Percentiles rank a stretch among this genome's conserved stretches.
Evolutionary conservation across 2,888 invertebrate species (phyloP).

Genomic region (Drosophila cyrtoloma): DNA sequence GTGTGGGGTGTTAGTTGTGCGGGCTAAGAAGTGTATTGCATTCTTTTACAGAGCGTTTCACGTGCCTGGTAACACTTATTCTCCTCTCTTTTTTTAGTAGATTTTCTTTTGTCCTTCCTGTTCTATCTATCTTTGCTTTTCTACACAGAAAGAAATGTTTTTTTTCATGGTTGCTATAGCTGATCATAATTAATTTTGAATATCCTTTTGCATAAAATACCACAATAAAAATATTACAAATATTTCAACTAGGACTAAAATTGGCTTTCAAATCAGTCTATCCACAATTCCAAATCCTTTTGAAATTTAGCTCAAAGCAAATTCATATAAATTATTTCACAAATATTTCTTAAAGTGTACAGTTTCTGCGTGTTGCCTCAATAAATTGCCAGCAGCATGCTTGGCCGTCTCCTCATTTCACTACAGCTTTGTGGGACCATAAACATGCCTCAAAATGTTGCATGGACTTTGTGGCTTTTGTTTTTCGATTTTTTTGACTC

Average conservation of each 20-base stretch:
- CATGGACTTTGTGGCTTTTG: slow-evolving; percentile 41
- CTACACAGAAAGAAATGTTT: background rate
- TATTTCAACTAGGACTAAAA: background rate
- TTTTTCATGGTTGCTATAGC: no score
- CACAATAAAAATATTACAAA: background rate
- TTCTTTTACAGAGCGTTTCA: slow-evolving; percentile 20
- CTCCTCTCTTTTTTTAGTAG: slow-evolving; percentile 18
- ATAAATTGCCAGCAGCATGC: slow-evolving; percentile 54
- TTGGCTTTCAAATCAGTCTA: background rate
- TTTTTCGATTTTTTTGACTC: slow-evolving; percentile 20
- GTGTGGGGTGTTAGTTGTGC: background rate
- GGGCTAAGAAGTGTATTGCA: slow-evolving; percentile 27
- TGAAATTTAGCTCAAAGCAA: background rate
- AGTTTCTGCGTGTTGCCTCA: background rate
- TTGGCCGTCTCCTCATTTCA: slow-evolving; percentile 2
- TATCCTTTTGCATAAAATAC: background rate
- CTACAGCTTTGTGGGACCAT: slow-evolving; percentile 44
- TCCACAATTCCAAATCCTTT: background rate
- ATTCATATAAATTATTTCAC: background rate
- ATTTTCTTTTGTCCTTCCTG: background rate
- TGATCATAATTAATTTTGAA: background rate
- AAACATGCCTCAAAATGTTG: slow-evolving; percentile 72
- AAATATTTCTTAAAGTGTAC: background rate
- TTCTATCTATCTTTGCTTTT: background rate
- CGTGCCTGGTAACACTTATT: slow-evolving; percentile 34